Conservation (phyloP, 2,113 vertebrate species). For the Suncus etruscus region DNA sequence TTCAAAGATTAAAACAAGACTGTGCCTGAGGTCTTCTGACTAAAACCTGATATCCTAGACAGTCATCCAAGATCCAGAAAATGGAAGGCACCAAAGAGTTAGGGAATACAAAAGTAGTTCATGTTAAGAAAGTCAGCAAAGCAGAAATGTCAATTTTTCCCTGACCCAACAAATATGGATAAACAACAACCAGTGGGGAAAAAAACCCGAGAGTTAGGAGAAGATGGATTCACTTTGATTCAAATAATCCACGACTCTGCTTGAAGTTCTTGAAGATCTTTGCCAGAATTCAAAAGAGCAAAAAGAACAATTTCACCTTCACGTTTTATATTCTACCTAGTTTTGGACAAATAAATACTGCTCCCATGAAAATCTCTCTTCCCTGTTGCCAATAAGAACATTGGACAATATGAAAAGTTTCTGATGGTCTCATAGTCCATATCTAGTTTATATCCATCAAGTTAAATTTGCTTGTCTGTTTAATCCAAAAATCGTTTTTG, state of each 20-base stretch:
- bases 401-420: too few relatives aligned
- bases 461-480: too few relatives aligned
- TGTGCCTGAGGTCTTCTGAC: too few relatives aligned
- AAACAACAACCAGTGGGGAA: background rate
- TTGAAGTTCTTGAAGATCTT: background rate
- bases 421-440: too few relatives aligned
- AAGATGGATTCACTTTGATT: background rate
- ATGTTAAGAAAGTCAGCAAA: background rate
- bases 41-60: background rate
- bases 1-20: background rate
- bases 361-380: too few relatives aligned
- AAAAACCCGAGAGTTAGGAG: background rate
- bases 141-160: background rate
- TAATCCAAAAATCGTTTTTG: too few relatives aligned
- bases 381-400: too few relatives aligned
- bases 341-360: too few relatives aligned
- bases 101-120: too few relatives aligned
- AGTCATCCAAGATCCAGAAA: background rate
- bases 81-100: background rate
- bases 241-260: background rate
- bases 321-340: too few relatives aligned
- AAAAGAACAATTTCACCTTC: too few relatives aligned
- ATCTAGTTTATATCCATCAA: background rate
- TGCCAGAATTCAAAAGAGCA: background rate
- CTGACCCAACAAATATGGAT: background rate